Percentiles rank a stretch among this genome's conserved stretches.
Evolutionary conservation across 2,888 invertebrate species (phyloP).

Genomic region (Theodoxus fluviatilis): DNA sequence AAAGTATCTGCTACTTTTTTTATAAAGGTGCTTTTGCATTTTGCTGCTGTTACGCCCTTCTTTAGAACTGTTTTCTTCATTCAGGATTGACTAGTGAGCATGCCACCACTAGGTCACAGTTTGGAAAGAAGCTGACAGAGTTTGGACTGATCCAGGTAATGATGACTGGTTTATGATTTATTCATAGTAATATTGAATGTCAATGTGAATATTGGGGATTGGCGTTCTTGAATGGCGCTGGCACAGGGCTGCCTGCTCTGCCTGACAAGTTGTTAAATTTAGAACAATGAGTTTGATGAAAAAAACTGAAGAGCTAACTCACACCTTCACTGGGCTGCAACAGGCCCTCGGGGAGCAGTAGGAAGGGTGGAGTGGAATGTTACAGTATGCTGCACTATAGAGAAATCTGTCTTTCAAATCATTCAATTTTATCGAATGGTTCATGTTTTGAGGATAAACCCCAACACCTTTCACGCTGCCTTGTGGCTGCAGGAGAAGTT

Average conservation of each 20-base stretch:
- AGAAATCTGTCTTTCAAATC: not conserved
- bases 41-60: too few relatives aligned
- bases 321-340: too few relatives aligned
- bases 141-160: conserved; percentile 68
- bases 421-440: not conserved
- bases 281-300: too few relatives aligned
- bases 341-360: too few relatives aligned
- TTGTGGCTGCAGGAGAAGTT: conserved; percentile 67
- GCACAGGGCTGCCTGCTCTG: too few relatives aligned
- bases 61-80: conserved; percentile 22
- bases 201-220: too few relatives aligned
- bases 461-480: not conserved
- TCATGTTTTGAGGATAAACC: not conserved
- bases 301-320: too few relatives aligned
- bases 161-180: not conserved
- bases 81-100: conserved; percentile 68
- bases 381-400: not conserved
- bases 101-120: conserved; percentile 69
- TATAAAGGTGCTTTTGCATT: too few relatives aligned
- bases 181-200: too few relatives aligned
- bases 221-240: too few relatives aligned
- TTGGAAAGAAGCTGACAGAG: conserved; percentile 67
- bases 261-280: too few relatives aligned
- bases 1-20: too few relatives aligned
- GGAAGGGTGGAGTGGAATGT: not conserved